A percentile compares a stretch with the other conserved stretches of the same genome.
Conservation (phyloP, 2,797 vertebrate genomes). For the Lycodopsis pacificus region DNA sequence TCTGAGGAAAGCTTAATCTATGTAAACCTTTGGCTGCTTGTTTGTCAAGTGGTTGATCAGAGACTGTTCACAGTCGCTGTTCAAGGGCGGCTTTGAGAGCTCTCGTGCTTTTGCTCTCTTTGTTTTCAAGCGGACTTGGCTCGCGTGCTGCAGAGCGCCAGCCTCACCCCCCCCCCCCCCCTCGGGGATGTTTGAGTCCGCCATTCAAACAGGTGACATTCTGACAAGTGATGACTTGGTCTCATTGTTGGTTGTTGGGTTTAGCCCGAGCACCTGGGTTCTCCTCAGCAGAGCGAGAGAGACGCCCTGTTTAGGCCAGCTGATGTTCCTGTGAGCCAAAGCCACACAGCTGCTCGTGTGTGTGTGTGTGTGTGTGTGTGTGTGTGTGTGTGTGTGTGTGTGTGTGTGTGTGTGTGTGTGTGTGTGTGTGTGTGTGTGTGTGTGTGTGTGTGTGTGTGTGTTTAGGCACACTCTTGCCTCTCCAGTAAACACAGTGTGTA, state of each 20-base stretch:
- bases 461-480: slow-evolving; percentile 41
- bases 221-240: slow-evolving; percentile 66
- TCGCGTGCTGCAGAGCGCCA: slow-evolving; percentile 13
- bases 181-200: slow-evolving; percentile 47
- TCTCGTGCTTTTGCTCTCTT: not conserved
- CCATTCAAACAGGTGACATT: slow-evolving; percentile 69
- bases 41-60: slow-evolving; percentile 71
- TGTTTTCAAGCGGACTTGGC: slow-evolving; percentile 42
- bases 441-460: slow-evolving; percentile 45
- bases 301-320: slow-evolving; percentile 46
- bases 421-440: slow-evolving; percentile 45
- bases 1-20: slow-evolving; percentile 65
- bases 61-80: slow-evolving; percentile 63
- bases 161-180: not conserved
- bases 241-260: slow-evolving; percentile 61
- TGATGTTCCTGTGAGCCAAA: slow-evolving; percentile 63
- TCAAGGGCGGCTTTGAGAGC: slow-evolving; percentile 56
- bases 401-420: slow-evolving; percentile 46
- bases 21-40: slow-evolving; percentile 65
- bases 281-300: slow-evolving; percentile 30
- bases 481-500: slow-evolving; percentile 63
- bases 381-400: slow-evolving; percentile 46
- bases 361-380: slow-evolving; percentile 45
- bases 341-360: slow-evolving; percentile 65
- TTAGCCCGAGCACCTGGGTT: slow-evolving; percentile 70